Evolutionary conservation across 2,888 invertebrate species (phyloP).

Genomic region (Habrosyne pyritoides): DNA sequence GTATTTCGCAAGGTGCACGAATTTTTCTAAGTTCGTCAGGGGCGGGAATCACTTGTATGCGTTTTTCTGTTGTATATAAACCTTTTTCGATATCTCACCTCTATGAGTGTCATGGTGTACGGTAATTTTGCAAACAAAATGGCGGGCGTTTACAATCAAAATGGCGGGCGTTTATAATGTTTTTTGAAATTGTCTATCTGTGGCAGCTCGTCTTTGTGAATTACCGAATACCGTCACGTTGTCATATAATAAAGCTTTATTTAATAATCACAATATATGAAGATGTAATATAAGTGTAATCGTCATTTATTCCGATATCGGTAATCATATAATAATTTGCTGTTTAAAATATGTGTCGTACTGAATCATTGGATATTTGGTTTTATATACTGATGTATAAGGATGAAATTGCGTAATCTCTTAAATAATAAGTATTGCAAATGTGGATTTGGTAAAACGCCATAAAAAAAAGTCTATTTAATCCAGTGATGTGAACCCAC

Average conservation of each 20-base stretch:
- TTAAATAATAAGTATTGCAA: background rate
- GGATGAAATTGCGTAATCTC: background rate
- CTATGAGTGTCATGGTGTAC: background rate
- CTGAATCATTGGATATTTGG: no score
- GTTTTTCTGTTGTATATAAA: background rate
- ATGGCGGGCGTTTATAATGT: no score
- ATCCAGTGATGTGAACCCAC: constrained; percentile 38
- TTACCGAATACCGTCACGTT: background rate
- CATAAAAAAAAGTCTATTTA: background rate
- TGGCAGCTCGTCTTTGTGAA: background rate
- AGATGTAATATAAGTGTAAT: background rate
- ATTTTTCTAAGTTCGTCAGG: constrained; percentile 49
- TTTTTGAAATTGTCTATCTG: no score
- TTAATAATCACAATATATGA: background rate
- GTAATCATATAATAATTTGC: no score
- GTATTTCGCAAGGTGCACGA: constrained; percentile 80
- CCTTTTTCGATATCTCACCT: background rate
- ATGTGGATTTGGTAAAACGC: background rate
- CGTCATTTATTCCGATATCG: no score
- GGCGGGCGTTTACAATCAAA: background rate
- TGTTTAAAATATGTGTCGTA: background rate
- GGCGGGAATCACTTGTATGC: constrained; percentile 17
- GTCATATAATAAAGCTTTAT: background rate
- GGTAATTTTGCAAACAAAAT: background rate
- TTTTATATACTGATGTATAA: background rate